Percentiles rank a stretch among this genome's conserved stretches.
These are phyloP conservation scores for Acestrorhynchus altus DNA, from an alignment of 2,797 vertebrate species.

Conservation along the genomic window DNA sequence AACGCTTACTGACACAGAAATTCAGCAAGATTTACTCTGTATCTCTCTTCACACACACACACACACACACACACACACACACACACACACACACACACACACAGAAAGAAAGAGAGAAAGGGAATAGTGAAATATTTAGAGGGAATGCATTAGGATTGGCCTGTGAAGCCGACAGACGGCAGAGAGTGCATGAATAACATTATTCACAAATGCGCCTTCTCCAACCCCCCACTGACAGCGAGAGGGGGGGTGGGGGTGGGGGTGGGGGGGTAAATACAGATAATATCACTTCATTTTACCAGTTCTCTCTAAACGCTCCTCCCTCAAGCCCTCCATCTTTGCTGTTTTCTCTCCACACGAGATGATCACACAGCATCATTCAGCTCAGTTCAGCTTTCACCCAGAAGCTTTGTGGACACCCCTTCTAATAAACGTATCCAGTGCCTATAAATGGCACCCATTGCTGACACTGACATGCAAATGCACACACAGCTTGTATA, in stretches of 20 bases:
- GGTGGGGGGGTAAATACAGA: neutral
- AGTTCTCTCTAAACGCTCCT: neutral
- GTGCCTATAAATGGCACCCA: too few relatives aligned
- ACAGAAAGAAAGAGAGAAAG: conserved; percentile 42
- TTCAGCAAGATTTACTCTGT: neutral
- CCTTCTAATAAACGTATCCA: too few relatives aligned
- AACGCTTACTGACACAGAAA: conserved; percentile 14
- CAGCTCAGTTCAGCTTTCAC: neutral
- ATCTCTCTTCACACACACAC: neutral
- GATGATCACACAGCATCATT: neutral
- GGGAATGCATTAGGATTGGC: conserved; percentile 75
- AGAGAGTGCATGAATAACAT: conserved; percentile 34
- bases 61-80: conserved; percentile 15
- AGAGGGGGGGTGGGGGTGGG: neutral
- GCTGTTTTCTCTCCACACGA: neutral
- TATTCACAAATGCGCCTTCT: conserved; percentile 12
- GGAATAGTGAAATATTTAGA: conserved; percentile 81
- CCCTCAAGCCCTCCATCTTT: neutral
- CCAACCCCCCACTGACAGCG: neutral
- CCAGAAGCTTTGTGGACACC: too few relatives aligned
- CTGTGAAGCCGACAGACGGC: conserved; percentile 48
- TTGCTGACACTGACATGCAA: too few relatives aligned
- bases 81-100: conserved; percentile 8
- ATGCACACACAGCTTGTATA: too few relatives aligned
- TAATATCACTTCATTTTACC: neutral